A percentile compares a stretch with the other conserved stretches of the same genome.
These are phyloP conservation scores for Germaria angustata DNA, from an alignment of 2,888 invertebrate species.

Conservation along the genomic window DNA sequence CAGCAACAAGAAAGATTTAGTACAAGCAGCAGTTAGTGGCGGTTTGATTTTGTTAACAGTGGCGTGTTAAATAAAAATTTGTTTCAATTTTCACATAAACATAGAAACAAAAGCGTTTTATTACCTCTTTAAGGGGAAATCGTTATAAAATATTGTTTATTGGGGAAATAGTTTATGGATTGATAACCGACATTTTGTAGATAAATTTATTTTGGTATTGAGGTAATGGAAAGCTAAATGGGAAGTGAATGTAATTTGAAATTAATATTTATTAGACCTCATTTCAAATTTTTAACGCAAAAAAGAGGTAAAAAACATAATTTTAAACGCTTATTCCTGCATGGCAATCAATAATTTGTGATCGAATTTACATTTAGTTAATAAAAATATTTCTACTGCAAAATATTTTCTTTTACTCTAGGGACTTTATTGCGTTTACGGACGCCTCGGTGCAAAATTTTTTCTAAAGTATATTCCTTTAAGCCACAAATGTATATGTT, in stretches of 20 bases:
- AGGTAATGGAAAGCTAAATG: neutral
- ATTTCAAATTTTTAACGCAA: too few relatives aligned
- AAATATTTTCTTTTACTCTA: too few relatives aligned
- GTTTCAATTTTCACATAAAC: slow-evolving; percentile 34
- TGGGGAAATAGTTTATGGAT: slow-evolving; percentile 63
- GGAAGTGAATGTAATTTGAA: neutral
- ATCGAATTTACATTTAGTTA: too few relatives aligned
- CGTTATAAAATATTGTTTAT: slow-evolving; percentile 49
- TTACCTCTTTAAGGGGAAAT: neutral
- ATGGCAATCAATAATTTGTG: too few relatives aligned
- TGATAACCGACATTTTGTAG: slow-evolving; percentile 53
- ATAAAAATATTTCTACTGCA: too few relatives aligned
- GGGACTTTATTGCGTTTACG: too few relatives aligned
- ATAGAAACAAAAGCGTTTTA: neutral
- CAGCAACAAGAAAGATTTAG: slow-evolving; percentile 13
- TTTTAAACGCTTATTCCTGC: too few relatives aligned
- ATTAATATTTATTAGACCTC: too few relatives aligned
- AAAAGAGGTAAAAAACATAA: too few relatives aligned
- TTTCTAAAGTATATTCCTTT: too few relatives aligned
- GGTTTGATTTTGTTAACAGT: slow-evolving; percentile 28
- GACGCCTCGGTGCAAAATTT: too few relatives aligned
- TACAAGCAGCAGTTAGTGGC: neutral
- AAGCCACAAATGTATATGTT: too few relatives aligned
- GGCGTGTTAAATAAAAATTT: slow-evolving; percentile 60
- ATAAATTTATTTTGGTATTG: neutral